Conservation (phyloP, 2,797 vertebrate genomes). For the Moxostoma hubbsi region DNA sequence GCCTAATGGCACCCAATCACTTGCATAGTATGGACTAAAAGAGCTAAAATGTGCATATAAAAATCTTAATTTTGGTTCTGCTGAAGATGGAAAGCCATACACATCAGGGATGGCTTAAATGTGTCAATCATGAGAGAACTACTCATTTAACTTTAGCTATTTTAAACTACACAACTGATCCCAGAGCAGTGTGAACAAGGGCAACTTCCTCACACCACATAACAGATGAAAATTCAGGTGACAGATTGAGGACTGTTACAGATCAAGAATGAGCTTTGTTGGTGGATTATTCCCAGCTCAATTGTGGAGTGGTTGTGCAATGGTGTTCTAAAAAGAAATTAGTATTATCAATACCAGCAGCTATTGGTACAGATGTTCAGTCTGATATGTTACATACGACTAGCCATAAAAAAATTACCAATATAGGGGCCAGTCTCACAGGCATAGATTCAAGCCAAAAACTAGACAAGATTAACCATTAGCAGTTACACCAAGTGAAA, state of each 20-base stretch:
- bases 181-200: not conserved
- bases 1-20: no score
- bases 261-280: slow-evolving; percentile 10
- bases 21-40: no score
- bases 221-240: slow-evolving; percentile 6
- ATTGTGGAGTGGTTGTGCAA: not conserved
- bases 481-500: not conserved
- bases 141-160: not conserved
- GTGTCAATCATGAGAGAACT: no score
- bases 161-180: not conserved
- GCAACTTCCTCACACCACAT: slow-evolving; percentile 1
- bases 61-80: no score
- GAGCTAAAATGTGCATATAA: no score
- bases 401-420: slow-evolving; percentile 32
- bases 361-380: slow-evolving; percentile 21
- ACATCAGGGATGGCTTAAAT: no score
- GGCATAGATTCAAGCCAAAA: slow-evolving; percentile 14
- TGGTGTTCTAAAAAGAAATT: slow-evolving; percentile 25
- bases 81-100: no score
- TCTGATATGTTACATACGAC: slow-evolving; percentile 28
- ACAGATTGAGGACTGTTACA: not conserved
- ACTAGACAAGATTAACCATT: slow-evolving; percentile 26
- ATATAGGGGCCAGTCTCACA: slow-evolving; percentile 20
- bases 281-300: not conserved
- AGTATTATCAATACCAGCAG: slow-evolving; percentile 33